Percentiles rank a stretch among this genome's conserved stretches.
Evolutionary conservation across 1,140 invertebrate genomes (phyloP).

Genomic region (Venturia canescens): DNA sequence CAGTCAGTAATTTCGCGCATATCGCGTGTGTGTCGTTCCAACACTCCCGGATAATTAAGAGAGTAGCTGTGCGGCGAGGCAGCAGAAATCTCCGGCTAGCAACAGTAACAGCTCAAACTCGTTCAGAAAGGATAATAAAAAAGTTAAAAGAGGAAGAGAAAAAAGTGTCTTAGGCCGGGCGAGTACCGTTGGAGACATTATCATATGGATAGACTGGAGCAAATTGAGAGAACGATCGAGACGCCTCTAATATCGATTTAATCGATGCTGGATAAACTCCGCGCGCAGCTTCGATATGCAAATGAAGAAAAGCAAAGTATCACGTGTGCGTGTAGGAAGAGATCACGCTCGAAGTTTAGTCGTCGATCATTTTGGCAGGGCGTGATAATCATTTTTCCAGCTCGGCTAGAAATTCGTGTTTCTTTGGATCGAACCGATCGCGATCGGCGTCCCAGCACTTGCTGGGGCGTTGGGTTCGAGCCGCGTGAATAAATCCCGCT

Average conservation of each 20-base stretch:
- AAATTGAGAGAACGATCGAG: background rate
- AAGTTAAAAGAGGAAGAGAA: too few species aligned
- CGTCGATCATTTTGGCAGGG: too few species aligned
- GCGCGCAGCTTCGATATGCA: background rate
- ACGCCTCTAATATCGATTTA: background rate
- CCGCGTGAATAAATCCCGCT: too few species aligned
- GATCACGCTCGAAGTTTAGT: background rate
- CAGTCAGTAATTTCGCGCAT: background rate
- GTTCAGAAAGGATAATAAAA: background rate
- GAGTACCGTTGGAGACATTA: background rate
- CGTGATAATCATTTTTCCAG: too few species aligned
- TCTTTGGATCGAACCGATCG: too few species aligned
- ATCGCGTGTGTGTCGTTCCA: background rate
- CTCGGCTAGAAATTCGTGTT: too few species aligned
- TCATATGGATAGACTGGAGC: background rate
- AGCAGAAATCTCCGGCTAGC: background rate
- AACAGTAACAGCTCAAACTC: background rate
- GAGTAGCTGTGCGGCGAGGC: background rate
- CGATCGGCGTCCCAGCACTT: too few species aligned
- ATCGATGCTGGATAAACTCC: background rate
- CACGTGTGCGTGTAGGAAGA: background rate
- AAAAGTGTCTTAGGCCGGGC: background rate
- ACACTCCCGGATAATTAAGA: slow-evolving; percentile 8
- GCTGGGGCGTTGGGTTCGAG: too few species aligned
- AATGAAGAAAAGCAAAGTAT: background rate